Evolutionary conservation across 2,888 invertebrate species (phyloP).

Genomic region (Scaptomyza caliginosa): DNA sequence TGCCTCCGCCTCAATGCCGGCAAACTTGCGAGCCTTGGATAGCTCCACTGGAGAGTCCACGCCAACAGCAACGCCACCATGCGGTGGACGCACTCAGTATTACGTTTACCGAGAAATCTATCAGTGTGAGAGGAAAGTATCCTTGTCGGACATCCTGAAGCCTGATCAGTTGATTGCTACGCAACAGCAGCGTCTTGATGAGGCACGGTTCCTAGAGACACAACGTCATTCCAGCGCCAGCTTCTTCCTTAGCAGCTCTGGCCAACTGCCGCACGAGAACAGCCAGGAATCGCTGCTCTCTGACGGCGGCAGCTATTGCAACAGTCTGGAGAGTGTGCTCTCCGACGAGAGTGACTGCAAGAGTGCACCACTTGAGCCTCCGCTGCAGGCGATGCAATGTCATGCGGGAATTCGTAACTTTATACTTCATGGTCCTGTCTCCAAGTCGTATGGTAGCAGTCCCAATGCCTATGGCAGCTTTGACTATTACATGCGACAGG

Average conservation of each 20-base stretch:
- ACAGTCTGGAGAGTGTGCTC: slow-evolving; percentile 91
- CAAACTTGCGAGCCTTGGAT: slow-evolving; percentile 65
- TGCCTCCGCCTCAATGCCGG: slow-evolving; percentile 80
- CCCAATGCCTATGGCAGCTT: slow-evolving; percentile 86
- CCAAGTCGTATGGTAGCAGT: slow-evolving; percentile 88
- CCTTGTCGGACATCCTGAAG: slow-evolving; percentile 85
- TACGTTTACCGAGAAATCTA: slow-evolving; percentile 87
- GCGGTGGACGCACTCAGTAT: slow-evolving; percentile 88
- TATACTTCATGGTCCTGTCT: slow-evolving; percentile 84
- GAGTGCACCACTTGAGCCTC: slow-evolving; percentile 89
- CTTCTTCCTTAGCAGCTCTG: slow-evolving; percentile 89
- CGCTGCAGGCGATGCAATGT: slow-evolving; percentile 64
- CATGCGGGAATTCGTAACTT: slow-evolving; percentile 81
- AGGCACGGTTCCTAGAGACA: slow-evolving; percentile 85
- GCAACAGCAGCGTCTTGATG: slow-evolving; percentile 70
- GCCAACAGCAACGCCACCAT: slow-evolving; percentile 80
- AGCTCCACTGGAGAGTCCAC: slow-evolving; percentile 84
- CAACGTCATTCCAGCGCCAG: slow-evolving; percentile 90
- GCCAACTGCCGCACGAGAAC: slow-evolving; percentile 85
- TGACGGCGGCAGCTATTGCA: slow-evolving; percentile 88
- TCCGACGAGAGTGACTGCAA: slow-evolving; percentile 92
- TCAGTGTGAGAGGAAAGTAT: slow-evolving; percentile 86
- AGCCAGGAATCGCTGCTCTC: slow-evolving; percentile 92
- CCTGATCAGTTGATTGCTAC: slow-evolving; percentile 84
- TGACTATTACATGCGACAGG: slow-evolving; percentile 85